Base-by-base conservation (phyloP, 2,888 invertebrate species). In the Ormyrus pomaceus region DNA sequence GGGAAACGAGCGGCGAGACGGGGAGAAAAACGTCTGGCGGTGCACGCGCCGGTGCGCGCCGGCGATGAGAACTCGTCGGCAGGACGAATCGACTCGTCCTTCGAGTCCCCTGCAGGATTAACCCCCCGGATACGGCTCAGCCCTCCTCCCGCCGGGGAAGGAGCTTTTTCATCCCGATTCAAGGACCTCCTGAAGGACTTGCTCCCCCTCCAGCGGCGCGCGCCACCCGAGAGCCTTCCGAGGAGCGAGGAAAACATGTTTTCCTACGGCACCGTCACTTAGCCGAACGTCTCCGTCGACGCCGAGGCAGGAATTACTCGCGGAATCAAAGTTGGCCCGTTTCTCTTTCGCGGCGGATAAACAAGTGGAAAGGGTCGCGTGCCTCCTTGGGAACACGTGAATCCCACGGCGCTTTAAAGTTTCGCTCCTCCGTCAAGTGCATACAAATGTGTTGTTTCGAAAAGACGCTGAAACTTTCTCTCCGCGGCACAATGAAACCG, bases 11-110 rank as follows among this genome's bases (percentile, higher is more conserved):
- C 51, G 11, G 34, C 50, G 65, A 56, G 11, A 55, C 9, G 73
- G 56, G 45, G 73, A 65, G 53, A 73, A 65, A 73, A 64, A 56
- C 56, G 62, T 73, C 73, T 13, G 56, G 56, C 19, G 48, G 19
- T 53, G 68, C n/a, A 53, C 8, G 58, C 50, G 48, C 71, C 51
- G n/a, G 61, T n/a, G 58, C 34, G 51, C 53, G 58, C 13, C 62
- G 65, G 51, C 11, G 59, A 61, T 58, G 70, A 55, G 13, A 64
- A 19, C 19, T 46, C 13, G n/a, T 50, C 34, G 10, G 10, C 48
- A 62, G 73, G 73, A 62, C 68, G 10, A 80, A 80, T 80, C 80
- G 80, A 80, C 80, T 80, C 80, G 80, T 80, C 80, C 79, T 61
- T 2, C 19, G 13, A 48, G 45, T 51, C 51, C 34, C 34, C 34